Evolutionary conservation across 2,797 vertebrate genomes (phyloP), one percentile per base, ranked within the genome.

Genomic region (Cyclura pinguis): DNA sequence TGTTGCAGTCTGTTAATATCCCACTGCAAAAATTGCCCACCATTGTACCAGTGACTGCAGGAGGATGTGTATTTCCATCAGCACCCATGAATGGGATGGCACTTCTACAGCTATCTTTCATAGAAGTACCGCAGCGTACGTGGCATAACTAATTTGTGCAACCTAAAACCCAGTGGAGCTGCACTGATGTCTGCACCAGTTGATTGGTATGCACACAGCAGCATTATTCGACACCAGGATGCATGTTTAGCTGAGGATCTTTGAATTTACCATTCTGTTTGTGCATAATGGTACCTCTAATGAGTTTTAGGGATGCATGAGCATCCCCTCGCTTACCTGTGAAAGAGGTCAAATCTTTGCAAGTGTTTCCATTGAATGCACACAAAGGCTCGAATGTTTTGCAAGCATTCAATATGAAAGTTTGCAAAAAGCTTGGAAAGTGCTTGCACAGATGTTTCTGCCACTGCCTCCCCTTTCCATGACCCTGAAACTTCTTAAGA

Each of bases 201-300:
- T 81, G 64, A 85, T 72, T 67, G 69, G 59, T 64, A 83, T 83
- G 57, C 86, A 64, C 29, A 67, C 22, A 78, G 59, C 62, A 80
- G 67, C 57, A 29, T 20, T 38, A 38, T 57, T 69, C 14, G 12
- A 10, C 18, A 50, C 50, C 24, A 32, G 73, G 78, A 67, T 55
- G 27, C 24, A 9, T 72, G 55, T 38, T 35, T 72, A 81, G 64
- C 47, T 69, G 52, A 16, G 47, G n/a, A 82, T 57, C 35, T 74
- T 88, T 73, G 47, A 22, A 52, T 74, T 85, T 85, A 10, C 32
- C 32, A 74, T 85, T 74, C 50, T 52, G 50, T 42, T n/a, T 69
- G 29, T 72, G 38, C 83, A 72, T 69, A 84, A 42, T 83, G 57
- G 81, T 47, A 29, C 16, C 32, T 18, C 62, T 84, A 47, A 67